phyloP scores from a whole-genome alignment of 2,797 vertebrate species.

The Microchirus variegatus region DNA sequence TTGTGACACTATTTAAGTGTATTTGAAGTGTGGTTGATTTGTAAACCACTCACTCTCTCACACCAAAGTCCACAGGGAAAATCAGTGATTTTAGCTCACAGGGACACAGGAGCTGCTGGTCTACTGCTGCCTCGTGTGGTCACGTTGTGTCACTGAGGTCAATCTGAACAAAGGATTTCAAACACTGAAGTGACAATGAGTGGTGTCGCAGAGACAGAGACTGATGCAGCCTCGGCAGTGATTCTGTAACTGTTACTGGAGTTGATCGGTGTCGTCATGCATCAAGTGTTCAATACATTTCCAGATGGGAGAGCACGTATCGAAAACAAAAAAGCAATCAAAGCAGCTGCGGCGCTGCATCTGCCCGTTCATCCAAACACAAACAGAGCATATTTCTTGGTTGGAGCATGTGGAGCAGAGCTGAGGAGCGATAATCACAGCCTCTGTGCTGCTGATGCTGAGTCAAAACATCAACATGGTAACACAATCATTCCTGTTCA shows the following conservation, averaged over 20 bases:
- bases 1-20: no score
- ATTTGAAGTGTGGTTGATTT: no score
- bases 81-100: background rate
- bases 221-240: background rate
- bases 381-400: slow-evolving; percentile 27
- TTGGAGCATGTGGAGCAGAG: background rate
- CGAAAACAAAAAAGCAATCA: background rate
- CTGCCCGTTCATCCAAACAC: slow-evolving; percentile 12
- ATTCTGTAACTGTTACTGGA: slow-evolving; percentile 30
- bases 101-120: no score
- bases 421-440: slow-evolving; percentile 1
- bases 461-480: background rate
- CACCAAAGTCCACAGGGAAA: no score
- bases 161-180: no score
- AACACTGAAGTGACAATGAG: no score
- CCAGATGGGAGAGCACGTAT: background rate
- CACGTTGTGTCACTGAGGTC: no score
- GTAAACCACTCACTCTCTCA: no score
- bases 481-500: no score
- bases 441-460: background rate
- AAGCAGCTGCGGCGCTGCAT: slow-evolving; percentile 19
- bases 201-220: slow-evolving; percentile 3
- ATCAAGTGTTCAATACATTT: slow-evolving; percentile 31
- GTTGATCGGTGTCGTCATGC: slow-evolving; percentile 11
- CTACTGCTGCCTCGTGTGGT: no score